These are phyloP conservation scores for Pandemis cinnamomeana DNA, from an alignment of 2,888 invertebrate species.

Conservation along the genomic window DNA sequence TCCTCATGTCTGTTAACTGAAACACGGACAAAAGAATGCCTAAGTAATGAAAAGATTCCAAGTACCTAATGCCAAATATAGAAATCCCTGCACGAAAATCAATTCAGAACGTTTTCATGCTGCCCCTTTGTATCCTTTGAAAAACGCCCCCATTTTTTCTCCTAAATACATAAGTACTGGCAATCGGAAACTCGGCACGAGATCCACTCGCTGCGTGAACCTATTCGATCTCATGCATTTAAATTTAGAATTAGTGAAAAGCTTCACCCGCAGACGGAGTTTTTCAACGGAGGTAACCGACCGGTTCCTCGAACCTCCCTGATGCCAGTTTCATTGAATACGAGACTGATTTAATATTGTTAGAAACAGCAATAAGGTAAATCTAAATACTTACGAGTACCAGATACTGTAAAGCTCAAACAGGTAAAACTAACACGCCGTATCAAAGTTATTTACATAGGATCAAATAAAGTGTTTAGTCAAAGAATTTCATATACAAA, in stretches of 20 bases:
- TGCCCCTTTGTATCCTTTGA: slow-evolving; percentile 64
- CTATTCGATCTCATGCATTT: slow-evolving; percentile 84
- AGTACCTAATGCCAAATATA: slow-evolving; percentile 13
- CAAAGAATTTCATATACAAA: slow-evolving; percentile 18
- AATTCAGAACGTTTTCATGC: slow-evolving; percentile 66
- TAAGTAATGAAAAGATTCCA: slow-evolving; percentile 1
- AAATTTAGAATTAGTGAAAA: slow-evolving; percentile 83
- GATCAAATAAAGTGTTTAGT: slow-evolving; percentile 21
- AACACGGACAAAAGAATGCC: not conserved
- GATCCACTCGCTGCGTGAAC: slow-evolving; percentile 74
- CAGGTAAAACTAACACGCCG: slow-evolving; percentile 34
- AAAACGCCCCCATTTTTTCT: slow-evolving; percentile 69
- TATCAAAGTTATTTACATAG: slow-evolving; percentile 22
- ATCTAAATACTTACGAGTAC: slow-evolving; percentile 20
- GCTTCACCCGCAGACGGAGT: slow-evolving; percentile 72
- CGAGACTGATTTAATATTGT: slow-evolving; percentile 76
- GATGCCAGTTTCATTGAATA: slow-evolving; percentile 73
- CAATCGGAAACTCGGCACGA: slow-evolving; percentile 71
- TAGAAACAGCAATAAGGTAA: slow-evolving; percentile 51
- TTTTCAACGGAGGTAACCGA: slow-evolving; percentile 73
- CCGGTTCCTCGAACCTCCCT: slow-evolving; percentile 63
- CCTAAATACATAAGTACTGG: slow-evolving; percentile 77
- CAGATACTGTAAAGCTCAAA: slow-evolving; percentile 35
- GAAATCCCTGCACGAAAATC: slow-evolving; percentile 55
- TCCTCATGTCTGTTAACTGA: not conserved